Evolutionary conservation across 2,113 vertebrate genomes (phyloP).

Genomic region (Sciurus niger): DNA sequence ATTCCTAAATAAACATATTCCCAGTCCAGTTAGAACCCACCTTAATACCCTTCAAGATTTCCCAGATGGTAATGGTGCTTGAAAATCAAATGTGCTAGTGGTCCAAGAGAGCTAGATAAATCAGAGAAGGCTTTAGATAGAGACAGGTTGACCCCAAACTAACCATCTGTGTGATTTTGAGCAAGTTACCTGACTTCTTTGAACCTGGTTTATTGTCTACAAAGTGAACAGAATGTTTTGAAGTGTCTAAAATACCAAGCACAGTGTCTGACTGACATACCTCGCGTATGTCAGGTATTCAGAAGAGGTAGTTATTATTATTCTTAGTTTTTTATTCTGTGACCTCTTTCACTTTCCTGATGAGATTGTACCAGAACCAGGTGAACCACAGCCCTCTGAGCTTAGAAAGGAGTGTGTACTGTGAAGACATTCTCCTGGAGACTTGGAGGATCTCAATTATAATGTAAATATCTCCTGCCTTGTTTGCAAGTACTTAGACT

Average conservation of each 20-base stretch:
- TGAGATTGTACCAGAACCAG: not conserved
- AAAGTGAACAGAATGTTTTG: not conserved
- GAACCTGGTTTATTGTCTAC: not conserved
- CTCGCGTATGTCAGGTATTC: not conserved
- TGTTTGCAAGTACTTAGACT: conserved; percentile 42
- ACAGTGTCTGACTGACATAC: not conserved
- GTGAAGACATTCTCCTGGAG: not conserved
- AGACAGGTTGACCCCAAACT: not conserved
- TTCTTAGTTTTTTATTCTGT: not conserved
- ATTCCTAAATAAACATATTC: not conserved
- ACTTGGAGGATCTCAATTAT: not conserved
- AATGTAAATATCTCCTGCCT: not conserved
- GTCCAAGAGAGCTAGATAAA: not conserved
- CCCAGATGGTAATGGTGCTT: not conserved
- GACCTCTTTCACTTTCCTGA: conserved; percentile 20
- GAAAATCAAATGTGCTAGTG: not conserved
- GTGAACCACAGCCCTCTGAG: not conserved
- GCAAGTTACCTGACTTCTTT: not conserved
- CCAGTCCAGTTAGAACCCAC: not conserved
- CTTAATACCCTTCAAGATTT: not conserved
- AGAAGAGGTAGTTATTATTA: not conserved
- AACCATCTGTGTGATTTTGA: not conserved
- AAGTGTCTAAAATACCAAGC: not conserved
- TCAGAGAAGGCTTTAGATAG: not conserved
- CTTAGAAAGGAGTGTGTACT: not conserved